A percentile compares a stretch with the other conserved stretches of the same genome.
These are phyloP conservation scores for Plagodis dolabraria DNA, from an alignment of 2,888 invertebrate species.

Conservation along the genomic window DNA sequence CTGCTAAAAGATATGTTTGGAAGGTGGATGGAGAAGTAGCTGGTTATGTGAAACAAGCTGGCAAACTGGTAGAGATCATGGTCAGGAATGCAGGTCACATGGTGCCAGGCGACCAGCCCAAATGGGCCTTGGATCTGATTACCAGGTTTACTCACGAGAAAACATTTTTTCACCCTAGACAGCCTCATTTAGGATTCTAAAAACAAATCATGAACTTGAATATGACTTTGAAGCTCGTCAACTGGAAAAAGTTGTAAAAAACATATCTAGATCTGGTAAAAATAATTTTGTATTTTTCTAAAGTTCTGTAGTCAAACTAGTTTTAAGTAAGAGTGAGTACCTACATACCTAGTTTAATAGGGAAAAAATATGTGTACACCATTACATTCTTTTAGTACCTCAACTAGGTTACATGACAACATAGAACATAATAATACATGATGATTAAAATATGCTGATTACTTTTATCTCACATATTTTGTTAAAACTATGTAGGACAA, in stretches of 20 bases:
- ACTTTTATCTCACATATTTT: too few relatives aligned
- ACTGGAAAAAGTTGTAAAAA: neutral
- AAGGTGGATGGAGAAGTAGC: slow-evolving; percentile 88
- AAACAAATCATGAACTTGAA: slow-evolving; percentile 12
- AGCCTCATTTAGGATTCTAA: slow-evolving; percentile 36
- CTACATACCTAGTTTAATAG: too few relatives aligned
- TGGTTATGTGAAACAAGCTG: slow-evolving; percentile 90
- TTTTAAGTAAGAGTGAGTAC: too few relatives aligned
- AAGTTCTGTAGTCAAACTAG: too few relatives aligned
- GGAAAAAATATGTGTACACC: too few relatives aligned
- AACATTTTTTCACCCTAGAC: slow-evolving; percentile 54
- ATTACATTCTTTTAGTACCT: too few relatives aligned
- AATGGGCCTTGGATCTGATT: slow-evolving; percentile 90
- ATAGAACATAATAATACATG: too few relatives aligned
- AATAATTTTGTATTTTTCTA: too few relatives aligned
- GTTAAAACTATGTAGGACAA: too few relatives aligned
- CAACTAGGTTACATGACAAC: too few relatives aligned
- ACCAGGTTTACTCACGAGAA: slow-evolving; percentile 87
- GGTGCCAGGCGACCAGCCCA: slow-evolving; percentile 92
- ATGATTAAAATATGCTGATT: too few relatives aligned
- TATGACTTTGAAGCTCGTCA: slow-evolving; percentile 10
- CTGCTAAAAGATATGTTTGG: slow-evolving; percentile 89
- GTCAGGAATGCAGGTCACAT: slow-evolving; percentile 93
- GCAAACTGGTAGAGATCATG: slow-evolving; percentile 89
- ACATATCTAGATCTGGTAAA: too few relatives aligned